A percentile compares a stretch with the other conserved stretches of the same genome.
Conservation (phyloP, 1,140 invertebrate species). For the Zaprionus camerounensis region DNA sequence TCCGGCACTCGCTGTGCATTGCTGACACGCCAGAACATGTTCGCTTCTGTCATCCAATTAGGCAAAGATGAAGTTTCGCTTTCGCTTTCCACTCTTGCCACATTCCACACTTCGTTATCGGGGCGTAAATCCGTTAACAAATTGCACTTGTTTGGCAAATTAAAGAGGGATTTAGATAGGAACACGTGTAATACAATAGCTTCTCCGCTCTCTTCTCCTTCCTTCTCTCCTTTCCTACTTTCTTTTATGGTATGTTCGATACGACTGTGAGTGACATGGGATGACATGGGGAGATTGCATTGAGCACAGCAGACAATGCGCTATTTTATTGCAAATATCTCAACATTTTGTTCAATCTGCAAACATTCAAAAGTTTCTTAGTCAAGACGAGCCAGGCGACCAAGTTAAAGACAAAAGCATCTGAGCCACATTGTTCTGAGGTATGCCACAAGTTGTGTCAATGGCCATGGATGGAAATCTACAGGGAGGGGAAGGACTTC, state of each 20-base stretch:
- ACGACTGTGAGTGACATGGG: conserved; percentile 2
- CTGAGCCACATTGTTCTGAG: conserved; percentile 59
- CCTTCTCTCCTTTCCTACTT: neutral
- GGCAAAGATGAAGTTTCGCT: conserved; percentile 40
- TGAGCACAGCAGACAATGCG: conserved; percentile 11
- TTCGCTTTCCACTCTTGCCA: conserved; percentile 10
- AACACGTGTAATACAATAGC: conserved; percentile 6
- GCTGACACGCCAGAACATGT: conserved; percentile 25
- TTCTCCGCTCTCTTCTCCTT: neutral
- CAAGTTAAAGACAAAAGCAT: conserved; percentile 69
- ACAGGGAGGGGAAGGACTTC: conserved; percentile 1
- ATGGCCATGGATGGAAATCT: conserved; percentile 26
- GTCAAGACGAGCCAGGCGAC: conserved; percentile 32
- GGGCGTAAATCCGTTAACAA: conserved; percentile 30
- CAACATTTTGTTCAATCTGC: neutral
- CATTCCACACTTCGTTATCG: conserved; percentile 9
- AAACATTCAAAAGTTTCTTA: conserved; percentile 19
- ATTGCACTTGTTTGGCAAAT: conserved; percentile 22
- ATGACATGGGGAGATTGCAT: neutral
- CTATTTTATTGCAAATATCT: conserved; percentile 10
- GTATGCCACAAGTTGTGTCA: conserved; percentile 53
- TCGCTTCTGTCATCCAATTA: conserved; percentile 43
- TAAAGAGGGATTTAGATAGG: conserved; percentile 24
- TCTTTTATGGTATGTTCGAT: neutral
- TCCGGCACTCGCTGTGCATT: conserved; percentile 28